Percentiles rank a stretch among this genome's conserved stretches.
Evolutionary conservation across 1,140 invertebrate species (phyloP).

Genomic region (Euborellia annulipes): DNA sequence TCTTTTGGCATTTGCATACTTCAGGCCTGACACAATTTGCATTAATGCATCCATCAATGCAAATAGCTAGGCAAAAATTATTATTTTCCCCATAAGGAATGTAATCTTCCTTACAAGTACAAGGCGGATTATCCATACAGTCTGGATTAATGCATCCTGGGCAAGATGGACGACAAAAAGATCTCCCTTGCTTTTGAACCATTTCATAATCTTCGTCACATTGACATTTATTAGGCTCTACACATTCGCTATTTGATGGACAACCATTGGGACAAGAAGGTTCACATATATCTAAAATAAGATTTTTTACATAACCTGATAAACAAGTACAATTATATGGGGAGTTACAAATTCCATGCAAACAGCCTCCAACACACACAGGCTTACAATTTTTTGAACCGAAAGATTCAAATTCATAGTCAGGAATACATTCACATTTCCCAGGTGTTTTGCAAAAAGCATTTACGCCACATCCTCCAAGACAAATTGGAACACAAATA

Average conservation of each 20-base stretch:
- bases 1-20: conserved; percentile 9
- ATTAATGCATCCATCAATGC: conserved; percentile 10
- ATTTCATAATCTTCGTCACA: background rate
- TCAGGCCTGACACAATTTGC: conserved; percentile 16
- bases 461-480: conserved; percentile 14
- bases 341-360: conserved; percentile 37
- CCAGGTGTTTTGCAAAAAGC: conserved; percentile 11
- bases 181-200: background rate
- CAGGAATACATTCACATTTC: conserved; percentile 7
- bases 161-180: conserved; percentile 14
- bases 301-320: background rate
- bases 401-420: conserved; percentile 16
- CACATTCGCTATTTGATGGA: no score
- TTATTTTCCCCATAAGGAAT: background rate
- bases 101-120: conserved; percentile 27
- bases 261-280: no score
- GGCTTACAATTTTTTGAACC: conserved; percentile 27
- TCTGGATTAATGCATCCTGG: conserved; percentile 16
- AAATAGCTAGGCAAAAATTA: conserved; percentile 13
- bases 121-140: conserved; percentile 11
- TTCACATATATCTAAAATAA: no score
- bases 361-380: conserved; percentile 39
- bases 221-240: no score
- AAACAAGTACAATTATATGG: conserved; percentile 26
- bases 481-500: conserved; percentile 13